Evolutionary conservation across 2,888 invertebrate genomes (phyloP), one percentile per base, ranked within the genome.

Genomic region (Harmothoe impar): DNA sequence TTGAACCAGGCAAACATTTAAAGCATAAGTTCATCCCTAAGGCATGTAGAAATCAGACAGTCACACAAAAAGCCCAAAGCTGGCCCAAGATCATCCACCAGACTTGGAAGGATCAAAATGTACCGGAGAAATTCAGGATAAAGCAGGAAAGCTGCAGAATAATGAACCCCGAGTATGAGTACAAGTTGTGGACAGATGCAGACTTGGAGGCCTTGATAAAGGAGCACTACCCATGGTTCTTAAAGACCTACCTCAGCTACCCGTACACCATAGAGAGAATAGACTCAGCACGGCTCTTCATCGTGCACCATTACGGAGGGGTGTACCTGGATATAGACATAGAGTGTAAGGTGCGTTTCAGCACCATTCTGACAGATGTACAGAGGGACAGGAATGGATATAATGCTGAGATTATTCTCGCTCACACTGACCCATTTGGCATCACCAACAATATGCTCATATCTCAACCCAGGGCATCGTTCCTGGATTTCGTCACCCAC

Each of bases 321-420:
- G 77, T 92, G 20, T 92, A 92, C 84, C 43, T 92, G 3, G 92
- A 92, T 81, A 33, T 92, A 29, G 92, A 92, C 84, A 77, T 91
- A 0, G 51, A 54, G 1, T 91, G 91, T 51, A 35, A 72, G 20
- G 72, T 68, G n/a, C 43, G 31, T 23, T 72, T 90, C 20, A 51
- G 62, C 0, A 25, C 0, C 0, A 68, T 89, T 25, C 0, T 15
- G 29, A 25, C 1, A n/a, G 25, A 72, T 0, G 0, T 29, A 25
- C 3, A n/a, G 29, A 0, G 25, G 72, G 3, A 3, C 3, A 72
- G 15, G n/a, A 5, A 15, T 23, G 68, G 68, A 12, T 5, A 1
- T 12, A 1, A n/a, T 43, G 25, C 78, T 29, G 78, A 89, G 35
- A 90, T 91, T 25, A 77, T 92, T 20, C 78, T 92, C 25, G 91